Percentiles rank a stretch among this genome's conserved stretches.
Conservation (phyloP, 2,888 invertebrate species). For the Platynereis dumerilii region DNA sequence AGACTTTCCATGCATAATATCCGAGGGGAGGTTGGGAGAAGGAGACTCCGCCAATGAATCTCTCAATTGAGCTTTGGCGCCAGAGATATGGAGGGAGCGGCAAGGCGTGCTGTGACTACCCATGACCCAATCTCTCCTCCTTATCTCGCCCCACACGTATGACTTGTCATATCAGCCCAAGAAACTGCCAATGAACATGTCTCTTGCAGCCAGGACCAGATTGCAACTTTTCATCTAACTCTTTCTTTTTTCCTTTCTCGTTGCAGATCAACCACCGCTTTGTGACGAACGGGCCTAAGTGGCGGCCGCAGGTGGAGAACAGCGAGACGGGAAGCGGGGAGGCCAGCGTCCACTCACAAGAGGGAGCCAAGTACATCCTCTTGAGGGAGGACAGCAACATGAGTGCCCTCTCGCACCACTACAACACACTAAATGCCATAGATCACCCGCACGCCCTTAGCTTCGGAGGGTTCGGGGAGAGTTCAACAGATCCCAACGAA, state of each 20-base stretch:
- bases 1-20: no score
- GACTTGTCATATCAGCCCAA: no score
- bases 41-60: no score
- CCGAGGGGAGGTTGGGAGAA: no score
- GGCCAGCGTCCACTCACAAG: background rate
- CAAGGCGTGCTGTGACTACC: no score
- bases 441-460: slow-evolving; percentile 27
- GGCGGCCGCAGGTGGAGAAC: slow-evolving; percentile 17
- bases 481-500: slow-evolving; percentile 21
- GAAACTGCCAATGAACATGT: no score
- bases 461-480: slow-evolving; percentile 30
- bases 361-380: slow-evolving; percentile 17
- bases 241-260: background rate
- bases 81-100: no score
- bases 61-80: no score
- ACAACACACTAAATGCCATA: slow-evolving; percentile 29
- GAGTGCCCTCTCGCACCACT: slow-evolving; percentile 20
- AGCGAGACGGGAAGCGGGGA: slow-evolving; percentile 13
- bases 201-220: no score
- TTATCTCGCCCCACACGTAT: no score
- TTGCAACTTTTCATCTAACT: no score
- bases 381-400: slow-evolving; percentile 23
- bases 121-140: no score
- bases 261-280: slow-evolving; percentile 19
- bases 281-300: slow-evolving; percentile 24